A percentile compares a stretch with the other conserved stretches of the same genome.
Conservation (phyloP, 2,113 vertebrate species). For the Scomber scombrus region DNA sequence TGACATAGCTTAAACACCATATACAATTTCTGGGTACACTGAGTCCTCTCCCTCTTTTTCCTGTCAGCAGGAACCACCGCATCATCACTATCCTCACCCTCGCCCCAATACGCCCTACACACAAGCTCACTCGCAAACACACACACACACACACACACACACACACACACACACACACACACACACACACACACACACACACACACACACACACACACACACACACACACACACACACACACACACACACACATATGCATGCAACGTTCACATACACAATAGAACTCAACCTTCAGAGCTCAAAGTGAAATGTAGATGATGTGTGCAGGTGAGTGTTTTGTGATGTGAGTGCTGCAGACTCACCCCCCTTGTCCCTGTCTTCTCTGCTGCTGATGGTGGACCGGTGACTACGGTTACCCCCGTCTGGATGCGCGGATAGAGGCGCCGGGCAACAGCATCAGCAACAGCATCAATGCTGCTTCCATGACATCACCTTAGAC, state of each 20-base stretch:
- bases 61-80: conserved; percentile 45
- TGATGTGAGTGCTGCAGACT: conserved; percentile 44
- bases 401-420: conserved; percentile 62
- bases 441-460: conserved; percentile 85
- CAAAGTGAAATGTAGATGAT: not conserved
- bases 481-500: conserved; percentile 86
- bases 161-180: too few species aligned
- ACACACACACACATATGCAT: not conserved
- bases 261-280: not conserved
- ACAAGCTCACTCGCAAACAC: not conserved
- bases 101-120: conserved; percentile 35
- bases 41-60: conserved; percentile 42
- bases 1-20: conserved; percentile 31
- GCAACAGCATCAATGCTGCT: conserved; percentile 82
- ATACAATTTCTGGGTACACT: conserved; percentile 39
- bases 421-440: conserved; percentile 83
- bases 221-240: too few species aligned
- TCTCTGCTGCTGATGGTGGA: conserved; percentile 62
- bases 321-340: conserved; percentile 2
- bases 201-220: too few species aligned
- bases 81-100: conserved; percentile 55
- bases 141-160: too few species aligned
- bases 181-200: not conserved
- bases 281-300: not conserved
- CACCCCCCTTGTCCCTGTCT: conserved; percentile 66